Evolutionary conservation across 2,797 vertebrate species (phyloP), one percentile per base, ranked within the genome.

Genomic region (Caiman crocodilus): DNA sequence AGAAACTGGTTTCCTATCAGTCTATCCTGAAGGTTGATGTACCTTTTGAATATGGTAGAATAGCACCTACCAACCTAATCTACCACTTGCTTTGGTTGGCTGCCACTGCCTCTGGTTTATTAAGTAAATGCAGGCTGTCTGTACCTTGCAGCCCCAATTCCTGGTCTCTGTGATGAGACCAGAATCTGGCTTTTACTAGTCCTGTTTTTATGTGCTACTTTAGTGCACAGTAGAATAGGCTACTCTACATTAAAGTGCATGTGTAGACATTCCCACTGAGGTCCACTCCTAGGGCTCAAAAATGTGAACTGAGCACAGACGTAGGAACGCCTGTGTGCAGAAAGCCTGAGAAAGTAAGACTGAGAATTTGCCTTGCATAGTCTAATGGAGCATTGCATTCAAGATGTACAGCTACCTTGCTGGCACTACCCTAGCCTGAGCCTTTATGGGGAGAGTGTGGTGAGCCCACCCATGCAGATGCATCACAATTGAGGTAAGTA

Each of bases 61-160:
- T 4, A n/a, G 56, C 0, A 0, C 10, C 4, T 25, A 57, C 7
- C 32, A 1, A 6, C 23, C 1, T 25, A 1, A 5, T 50, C 25
- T 15, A 14, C 15, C 60, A 50, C 18, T 60, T 23, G 42, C 42
- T 50, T 50, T 50, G 42, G 11, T 50, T 28, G 25, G 26, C 12
- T 76, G 32, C 2, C 16, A 3, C 25, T 64, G 14, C 23, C 7
- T 32, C 56, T 28, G n/a, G 30, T 9, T 67, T 30, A 67, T 67
- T 67, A 32, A 18, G n/a, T 6, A 67, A 11, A 32, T 28, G n/a
- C n/a, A n/a, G 16, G n/a, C n/a, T n/a, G n/a, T n/a, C n/a, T 67
- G 20, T 20, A 67, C 8, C 4, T 18, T 11, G 11, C 6, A 18
- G 30, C 17, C 30, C 30, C 65, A 67, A 15, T 18, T 67, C 63